Evolutionary conservation across 2,888 invertebrate genomes (phyloP).

Genomic region (Chloroclysta siterata): DNA sequence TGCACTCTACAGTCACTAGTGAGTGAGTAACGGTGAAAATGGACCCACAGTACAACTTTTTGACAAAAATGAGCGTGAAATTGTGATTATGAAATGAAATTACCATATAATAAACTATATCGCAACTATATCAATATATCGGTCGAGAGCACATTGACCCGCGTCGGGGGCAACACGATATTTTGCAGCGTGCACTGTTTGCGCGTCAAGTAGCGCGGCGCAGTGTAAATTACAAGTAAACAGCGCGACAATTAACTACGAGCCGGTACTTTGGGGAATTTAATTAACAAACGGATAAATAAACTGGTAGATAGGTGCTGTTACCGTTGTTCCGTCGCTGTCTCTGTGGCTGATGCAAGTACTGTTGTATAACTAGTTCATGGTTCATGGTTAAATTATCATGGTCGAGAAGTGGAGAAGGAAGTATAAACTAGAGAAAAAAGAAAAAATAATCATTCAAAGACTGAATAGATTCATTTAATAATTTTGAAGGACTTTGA

Average conservation of each 20-base stretch:
- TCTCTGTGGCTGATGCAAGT: constrained; percentile 1
- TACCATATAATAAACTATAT: too few relatives aligned
- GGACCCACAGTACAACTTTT: too few relatives aligned
- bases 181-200: constrained; percentile 12
- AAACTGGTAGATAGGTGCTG: constrained; percentile 15
- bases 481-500: too few relatives aligned
- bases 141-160: not conserved
- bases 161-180: constrained; percentile 1
- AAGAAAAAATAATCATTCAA: too few relatives aligned
- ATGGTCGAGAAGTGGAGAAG: too few relatives aligned
- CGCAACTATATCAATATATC: constrained; percentile 7
- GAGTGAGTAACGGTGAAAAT: too few relatives aligned
- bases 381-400: too few relatives aligned
- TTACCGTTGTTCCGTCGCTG: constrained; percentile 5
- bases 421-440: too few relatives aligned
- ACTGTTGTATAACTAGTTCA: not conserved
- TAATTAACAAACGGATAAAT: constrained; percentile 32
- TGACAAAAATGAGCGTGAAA: too few relatives aligned
- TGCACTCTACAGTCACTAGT: too few relatives aligned
- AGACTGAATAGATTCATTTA: too few relatives aligned
- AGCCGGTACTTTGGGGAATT: constrained; percentile 17
- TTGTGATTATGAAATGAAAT: too few relatives aligned
- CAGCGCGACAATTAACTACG: constrained; percentile 36
- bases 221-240: constrained; percentile 39
- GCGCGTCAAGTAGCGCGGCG: constrained; percentile 23